These are phyloP conservation scores for Rhipidura dahli DNA, from an alignment of 2,113 vertebrate genomes.

Conservation along the genomic window DNA sequence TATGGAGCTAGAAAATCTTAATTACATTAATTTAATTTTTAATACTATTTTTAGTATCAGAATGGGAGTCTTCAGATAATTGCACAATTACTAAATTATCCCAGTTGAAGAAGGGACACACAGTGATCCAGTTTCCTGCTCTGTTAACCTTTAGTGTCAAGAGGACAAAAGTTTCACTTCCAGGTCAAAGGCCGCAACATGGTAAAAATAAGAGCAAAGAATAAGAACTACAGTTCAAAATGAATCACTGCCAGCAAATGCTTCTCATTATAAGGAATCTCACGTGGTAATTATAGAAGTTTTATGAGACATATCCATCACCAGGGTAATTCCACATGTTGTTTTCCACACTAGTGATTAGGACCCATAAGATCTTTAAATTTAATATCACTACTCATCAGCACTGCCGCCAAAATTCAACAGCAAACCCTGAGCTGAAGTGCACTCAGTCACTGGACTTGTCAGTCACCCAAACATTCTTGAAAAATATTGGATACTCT, in stretches of 20 bases:
- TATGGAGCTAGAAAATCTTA: conserved; percentile 38
- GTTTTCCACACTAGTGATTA: not conserved
- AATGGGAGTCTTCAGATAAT: conserved; percentile 83
- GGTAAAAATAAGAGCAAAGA: conserved; percentile 83
- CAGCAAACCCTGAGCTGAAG: not conserved
- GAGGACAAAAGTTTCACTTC: conserved; percentile 83
- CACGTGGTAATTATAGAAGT: conserved; percentile 3
- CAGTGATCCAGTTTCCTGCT: conserved; percentile 88
- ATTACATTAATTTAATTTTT: conserved; percentile 66
- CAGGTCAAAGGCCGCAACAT: conserved; percentile 88
- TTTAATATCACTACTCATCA: not conserved
- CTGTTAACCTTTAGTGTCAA: conserved; percentile 88
- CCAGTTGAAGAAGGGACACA: conserved; percentile 74
- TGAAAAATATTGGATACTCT: not conserved
- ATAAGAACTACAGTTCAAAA: conserved; percentile 75
- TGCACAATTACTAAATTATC: conserved; percentile 90
- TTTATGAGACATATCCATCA: not conserved
- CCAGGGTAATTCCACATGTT: not conserved
- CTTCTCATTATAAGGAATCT: conserved; percentile 71
- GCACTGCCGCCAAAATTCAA: not conserved
- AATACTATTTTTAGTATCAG: conserved; percentile 88
- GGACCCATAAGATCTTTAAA: not conserved
- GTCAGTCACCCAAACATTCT: not conserved
- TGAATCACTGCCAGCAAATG: conserved; percentile 69
- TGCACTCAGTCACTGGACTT: not conserved